phyloP scores from a whole-genome alignment of 2,797 vertebrate species.

The Podargus strigoides region DNA sequence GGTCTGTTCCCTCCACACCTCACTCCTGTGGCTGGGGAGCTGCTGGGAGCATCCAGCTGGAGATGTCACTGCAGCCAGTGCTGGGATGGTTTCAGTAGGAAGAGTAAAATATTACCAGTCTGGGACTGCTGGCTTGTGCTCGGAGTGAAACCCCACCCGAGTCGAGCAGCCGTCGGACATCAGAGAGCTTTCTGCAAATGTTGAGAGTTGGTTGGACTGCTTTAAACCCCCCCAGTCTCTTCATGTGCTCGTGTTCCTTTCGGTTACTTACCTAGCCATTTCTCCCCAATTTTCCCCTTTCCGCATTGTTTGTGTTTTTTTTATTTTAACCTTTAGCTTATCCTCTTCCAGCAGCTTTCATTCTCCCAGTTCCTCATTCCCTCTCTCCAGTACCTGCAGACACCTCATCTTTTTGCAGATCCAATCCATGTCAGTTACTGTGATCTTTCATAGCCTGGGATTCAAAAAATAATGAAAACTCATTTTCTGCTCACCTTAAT shows the following conservation, averaged over 20 bases:
- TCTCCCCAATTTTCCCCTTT: not conserved
- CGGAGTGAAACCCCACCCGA: not conserved
- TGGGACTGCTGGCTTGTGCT: not conserved
- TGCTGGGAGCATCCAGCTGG: not conserved
- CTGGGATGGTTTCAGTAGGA: rapidly evolving
- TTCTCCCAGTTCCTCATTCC: not conserved
- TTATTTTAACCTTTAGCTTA: not conserved
- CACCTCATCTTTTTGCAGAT: not conserved
- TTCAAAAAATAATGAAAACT: not conserved
- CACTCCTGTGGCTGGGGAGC: not conserved
- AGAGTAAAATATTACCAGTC: not conserved
- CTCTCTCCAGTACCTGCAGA: not conserved
- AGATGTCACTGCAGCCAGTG: not conserved
- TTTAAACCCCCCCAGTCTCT: not conserved
- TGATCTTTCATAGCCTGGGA: not conserved
- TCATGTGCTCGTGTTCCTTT: not conserved
- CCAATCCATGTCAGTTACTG: not conserved
- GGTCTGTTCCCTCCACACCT: not conserved
- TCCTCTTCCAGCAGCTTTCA: not conserved
- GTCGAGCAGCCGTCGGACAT: rapidly evolving
- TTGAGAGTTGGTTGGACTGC: not conserved
- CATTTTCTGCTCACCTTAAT: not conserved
- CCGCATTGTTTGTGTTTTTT: too few relatives aligned
- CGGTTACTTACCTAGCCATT: not conserved
- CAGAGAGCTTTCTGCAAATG: not conserved